Conservation (phyloP, 2,113 vertebrate species). For the Dasyornis broadbenti region DNA sequence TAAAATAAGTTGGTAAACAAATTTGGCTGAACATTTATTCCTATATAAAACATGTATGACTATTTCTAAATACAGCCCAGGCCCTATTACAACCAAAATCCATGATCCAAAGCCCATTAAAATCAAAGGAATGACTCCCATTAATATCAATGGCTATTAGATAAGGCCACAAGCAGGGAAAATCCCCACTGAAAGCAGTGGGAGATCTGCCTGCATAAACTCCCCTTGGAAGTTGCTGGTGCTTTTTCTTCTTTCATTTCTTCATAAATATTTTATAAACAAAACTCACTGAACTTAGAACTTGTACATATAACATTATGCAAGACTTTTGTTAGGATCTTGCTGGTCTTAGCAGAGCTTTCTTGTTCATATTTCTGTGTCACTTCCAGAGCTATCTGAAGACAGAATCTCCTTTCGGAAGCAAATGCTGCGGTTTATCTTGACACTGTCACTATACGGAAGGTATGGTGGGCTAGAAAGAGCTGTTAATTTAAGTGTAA, state of each 20-base stretch:
- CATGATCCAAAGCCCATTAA: background rate
- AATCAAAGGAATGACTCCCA: background rate
- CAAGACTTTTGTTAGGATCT: background rate
- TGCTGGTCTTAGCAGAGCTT: background rate
- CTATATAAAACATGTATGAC: background rate
- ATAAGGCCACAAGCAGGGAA: background rate
- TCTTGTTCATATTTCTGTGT: background rate
- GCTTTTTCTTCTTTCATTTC: background rate
- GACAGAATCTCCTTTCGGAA: conserved; percentile 54
- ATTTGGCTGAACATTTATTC: background rate
- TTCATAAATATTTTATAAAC: conserved; percentile 41
- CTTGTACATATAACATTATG: background rate
- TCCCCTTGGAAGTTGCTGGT: background rate
- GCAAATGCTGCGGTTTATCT: conserved; percentile 4
- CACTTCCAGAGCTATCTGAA: conserved; percentile 1
- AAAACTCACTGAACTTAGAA: background rate
- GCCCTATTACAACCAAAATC: background rate
- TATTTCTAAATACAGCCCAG: background rate
- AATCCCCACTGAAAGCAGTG: background rate
- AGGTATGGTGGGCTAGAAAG: conserved; percentile 23
- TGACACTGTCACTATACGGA: background rate
- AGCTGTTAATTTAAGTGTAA: conserved; percentile 40
- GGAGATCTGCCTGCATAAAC: background rate
- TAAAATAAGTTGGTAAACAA: background rate
- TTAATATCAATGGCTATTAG: background rate